Base-by-base conservation (phyloP, 2,113 vertebrate species). In the Carollia perspicillata region DNA sequence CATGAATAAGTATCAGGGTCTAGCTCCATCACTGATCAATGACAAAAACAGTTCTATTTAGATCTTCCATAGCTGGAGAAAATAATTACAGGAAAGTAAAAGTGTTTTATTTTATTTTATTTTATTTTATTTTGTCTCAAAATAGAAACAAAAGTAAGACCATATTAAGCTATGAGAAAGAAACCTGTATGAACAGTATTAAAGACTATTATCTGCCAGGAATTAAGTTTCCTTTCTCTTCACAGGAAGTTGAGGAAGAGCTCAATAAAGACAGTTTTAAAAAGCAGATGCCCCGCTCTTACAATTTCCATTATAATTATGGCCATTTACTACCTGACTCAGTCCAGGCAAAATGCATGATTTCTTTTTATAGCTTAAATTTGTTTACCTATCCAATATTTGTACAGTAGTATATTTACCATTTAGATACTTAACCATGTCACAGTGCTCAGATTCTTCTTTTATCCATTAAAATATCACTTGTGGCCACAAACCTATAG, bases 391-490 rank as follows among this genome's bases (percentile, higher is more conserved):
- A 65, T 30, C 7, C 10, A 84, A 84, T 93, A 66, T 84, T 77
- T 79, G 63, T 53, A 51, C 7, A 74, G 9, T 30, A 89, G 22
- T 63, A 4, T 8, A 91, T 55, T 85, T 89, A 85, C n/a, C 49
- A 89, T 75, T 93, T 60, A 95, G 55, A 53, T n/a, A 58, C 42
- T 68, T 97, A 37, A 26, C 13, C 28, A 22, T 49, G 1, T 37
- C 42, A 80, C 7, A 89, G 42, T 84, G 33, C 20, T 68, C 33
- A 94, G 22, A 71, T 49, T 94, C 65, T 71, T 26, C 44, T 12
- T 85, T 90, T 74, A 37, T 93, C 17, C 23, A 69, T 84, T 95
- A 85, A 94, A 94, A 74, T 74, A 35, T 47, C 37, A 92, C 11
- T 8, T 10, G 55, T 51, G 69, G 9, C 13, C 22, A 49, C 23